These are phyloP conservation scores for Periophthalmus magnuspinnatus DNA, from an alignment of 2,797 vertebrate species.

Conservation along the genomic window DNA sequence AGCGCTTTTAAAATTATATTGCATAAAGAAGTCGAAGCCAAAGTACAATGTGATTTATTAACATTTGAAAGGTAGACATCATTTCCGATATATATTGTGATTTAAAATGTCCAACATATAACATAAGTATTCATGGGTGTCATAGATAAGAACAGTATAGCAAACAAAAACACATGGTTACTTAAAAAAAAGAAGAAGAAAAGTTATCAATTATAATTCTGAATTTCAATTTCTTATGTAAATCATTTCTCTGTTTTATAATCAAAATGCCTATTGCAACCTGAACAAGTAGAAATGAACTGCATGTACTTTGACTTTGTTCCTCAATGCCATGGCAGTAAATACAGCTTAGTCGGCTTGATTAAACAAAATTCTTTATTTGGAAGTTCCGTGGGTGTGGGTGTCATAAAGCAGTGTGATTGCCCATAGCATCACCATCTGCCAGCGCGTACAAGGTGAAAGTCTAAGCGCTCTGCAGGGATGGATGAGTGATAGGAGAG, in stretches of 20 bases:
- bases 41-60: no score
- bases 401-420: conserved; percentile 73
- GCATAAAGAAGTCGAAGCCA: no score
- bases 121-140: no score
- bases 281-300: conserved; percentile 2
- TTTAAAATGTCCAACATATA: no score
- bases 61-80: no score
- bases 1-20: no score
- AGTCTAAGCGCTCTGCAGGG: conserved; percentile 71
- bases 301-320: conserved; percentile 14
- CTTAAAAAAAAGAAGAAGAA: no score
- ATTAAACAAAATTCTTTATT: neutral
- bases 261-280: neutral
- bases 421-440: conserved; percentile 81
- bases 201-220: no score
- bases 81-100: no score
- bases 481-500: conserved; percentile 57
- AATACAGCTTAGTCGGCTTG: conserved; percentile 15
- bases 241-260: neutral
- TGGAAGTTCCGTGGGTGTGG: conserved; percentile 20
- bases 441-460: conserved; percentile 69
- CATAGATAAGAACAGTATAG: no score
- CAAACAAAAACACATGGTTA: no score
- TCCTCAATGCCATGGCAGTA: conserved; percentile 8
- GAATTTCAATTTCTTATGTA: neutral